Conservation (phyloP, 2,888 invertebrate species). For the Megalurothrips usitatus region DNA sequence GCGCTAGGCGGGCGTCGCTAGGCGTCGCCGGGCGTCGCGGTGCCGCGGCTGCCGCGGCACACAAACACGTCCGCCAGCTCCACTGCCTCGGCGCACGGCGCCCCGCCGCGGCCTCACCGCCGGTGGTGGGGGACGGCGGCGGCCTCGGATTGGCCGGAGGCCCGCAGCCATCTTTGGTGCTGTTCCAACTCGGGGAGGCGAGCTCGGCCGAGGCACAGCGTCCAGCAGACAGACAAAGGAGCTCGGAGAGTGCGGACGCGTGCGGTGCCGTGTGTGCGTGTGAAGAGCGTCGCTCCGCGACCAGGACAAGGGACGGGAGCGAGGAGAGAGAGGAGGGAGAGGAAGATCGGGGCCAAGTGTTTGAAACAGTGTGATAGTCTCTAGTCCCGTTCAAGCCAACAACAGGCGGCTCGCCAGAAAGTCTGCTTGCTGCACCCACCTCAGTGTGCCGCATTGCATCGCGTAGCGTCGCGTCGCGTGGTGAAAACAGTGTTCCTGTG, state of each 20-base stretch:
- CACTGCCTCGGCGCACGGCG: slow-evolving; percentile 12
- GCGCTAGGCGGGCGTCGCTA: too few relatives aligned
- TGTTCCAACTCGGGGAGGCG: neutral
- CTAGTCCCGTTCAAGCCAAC: neutral
- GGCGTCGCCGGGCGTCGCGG: too few relatives aligned
- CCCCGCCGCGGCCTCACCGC: neutral
- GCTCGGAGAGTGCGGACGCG: slow-evolving; percentile 8
- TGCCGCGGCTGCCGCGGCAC: too few relatives aligned
- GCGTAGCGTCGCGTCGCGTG: slow-evolving; percentile 6
- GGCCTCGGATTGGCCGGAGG: neutral
- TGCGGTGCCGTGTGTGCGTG: neutral
- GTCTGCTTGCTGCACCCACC: neutral
- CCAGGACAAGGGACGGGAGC: slow-evolving; percentile 8
- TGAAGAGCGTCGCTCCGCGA: neutral
- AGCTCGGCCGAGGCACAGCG: neutral
- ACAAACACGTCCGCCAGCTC: neutral
- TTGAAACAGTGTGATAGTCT: slow-evolving; percentile 18
- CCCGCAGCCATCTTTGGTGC: slow-evolving; percentile 21
- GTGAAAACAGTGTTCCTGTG: neutral
- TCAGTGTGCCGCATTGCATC: neutral
- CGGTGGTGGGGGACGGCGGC: neutral
- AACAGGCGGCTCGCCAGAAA: neutral
- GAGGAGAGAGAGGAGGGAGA: slow-evolving; percentile 1
- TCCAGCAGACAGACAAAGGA: slow-evolving; percentile 16
- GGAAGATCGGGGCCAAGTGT: neutral